Percentiles rank a stretch among this genome's conserved stretches.
phyloP scores from a whole-genome alignment of 2,797 vertebrate genomes.

The Poeciliopsis turneri region DNA sequence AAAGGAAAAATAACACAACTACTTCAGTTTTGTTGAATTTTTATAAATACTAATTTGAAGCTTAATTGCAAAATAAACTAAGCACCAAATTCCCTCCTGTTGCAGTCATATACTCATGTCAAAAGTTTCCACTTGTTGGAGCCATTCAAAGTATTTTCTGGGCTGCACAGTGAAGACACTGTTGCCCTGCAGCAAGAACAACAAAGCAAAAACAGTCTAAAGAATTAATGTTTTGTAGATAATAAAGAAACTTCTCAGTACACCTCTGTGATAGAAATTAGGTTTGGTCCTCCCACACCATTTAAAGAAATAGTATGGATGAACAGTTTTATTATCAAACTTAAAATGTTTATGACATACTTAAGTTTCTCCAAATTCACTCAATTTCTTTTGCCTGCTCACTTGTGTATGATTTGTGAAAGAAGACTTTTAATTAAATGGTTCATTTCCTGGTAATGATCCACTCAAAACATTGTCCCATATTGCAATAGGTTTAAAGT shows the following conservation, averaged over 20 bases:
- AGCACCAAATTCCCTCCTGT: slow-evolving; percentile 13
- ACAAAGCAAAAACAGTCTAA: no score
- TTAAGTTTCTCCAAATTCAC: no score
- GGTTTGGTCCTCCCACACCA: no score
- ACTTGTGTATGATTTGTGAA: not conserved
- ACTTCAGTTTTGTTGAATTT: not conserved
- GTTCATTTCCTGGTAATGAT: not conserved
- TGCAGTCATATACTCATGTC: not conserved
- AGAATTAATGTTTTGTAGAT: no score
- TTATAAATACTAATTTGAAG: not conserved
- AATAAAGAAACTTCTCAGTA: not conserved
- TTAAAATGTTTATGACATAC: no score
- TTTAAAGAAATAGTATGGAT: no score
- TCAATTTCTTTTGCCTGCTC: not conserved
- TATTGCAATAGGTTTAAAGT: not conserved
- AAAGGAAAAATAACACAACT: not conserved
- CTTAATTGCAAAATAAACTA: slow-evolving; percentile 1
- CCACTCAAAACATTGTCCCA: not conserved
- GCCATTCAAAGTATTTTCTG: not conserved
- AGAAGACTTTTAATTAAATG: not conserved
- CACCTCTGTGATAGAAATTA: not conserved
- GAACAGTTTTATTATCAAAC: no score
- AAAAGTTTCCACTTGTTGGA: not conserved
- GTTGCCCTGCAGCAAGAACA: not conserved
- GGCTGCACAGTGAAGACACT: not conserved